A percentile compares a stretch with the other conserved stretches of the same genome.
Evolutionary conservation across 2,113 vertebrate genomes (phyloP).

Genomic region (Cromileptes altivelis): DNA sequence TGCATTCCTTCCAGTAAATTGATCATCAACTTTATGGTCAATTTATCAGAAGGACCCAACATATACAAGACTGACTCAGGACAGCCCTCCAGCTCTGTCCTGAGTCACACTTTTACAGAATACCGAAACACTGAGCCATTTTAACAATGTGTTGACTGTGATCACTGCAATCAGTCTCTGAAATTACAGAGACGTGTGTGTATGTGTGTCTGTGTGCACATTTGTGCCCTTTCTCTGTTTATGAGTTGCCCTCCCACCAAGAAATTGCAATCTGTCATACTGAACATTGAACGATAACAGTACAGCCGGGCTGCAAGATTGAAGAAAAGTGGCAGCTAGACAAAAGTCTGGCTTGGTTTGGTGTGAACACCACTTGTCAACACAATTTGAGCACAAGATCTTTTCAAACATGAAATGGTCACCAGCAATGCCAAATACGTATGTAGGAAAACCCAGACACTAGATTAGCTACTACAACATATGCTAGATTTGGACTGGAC

Average conservation of each 20-base stretch:
- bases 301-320: constrained; percentile 40
- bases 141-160: constrained; percentile 25
- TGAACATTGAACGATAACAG: constrained; percentile 35
- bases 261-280: constrained; percentile 50
- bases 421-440: constrained; percentile 35
- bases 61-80: constrained; percentile 39
- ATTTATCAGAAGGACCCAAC: constrained; percentile 44
- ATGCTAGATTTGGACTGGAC: constrained; percentile 23
- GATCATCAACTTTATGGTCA: constrained; percentile 54
- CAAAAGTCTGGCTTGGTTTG: constrained; percentile 47
- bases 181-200: constrained; percentile 26
- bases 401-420: neutral
- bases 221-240: constrained; percentile 13
- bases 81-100: neutral
- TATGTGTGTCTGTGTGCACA: neutral
- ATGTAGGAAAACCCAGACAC: constrained; percentile 28
- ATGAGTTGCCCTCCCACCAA: constrained; percentile 42
- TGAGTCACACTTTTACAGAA: constrained; percentile 34
- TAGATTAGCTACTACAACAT: constrained; percentile 23
- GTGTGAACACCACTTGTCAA: constrained; percentile 43
- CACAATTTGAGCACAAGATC: constrained; percentile 17
- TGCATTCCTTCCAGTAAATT: constrained; percentile 64
- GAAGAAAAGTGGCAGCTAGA: constrained; percentile 53
- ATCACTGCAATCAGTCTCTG: constrained; percentile 29
- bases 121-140: constrained; percentile 34